Conservation (phyloP, 2,888 invertebrate genomes). For the Campoletis raptor region DNA sequence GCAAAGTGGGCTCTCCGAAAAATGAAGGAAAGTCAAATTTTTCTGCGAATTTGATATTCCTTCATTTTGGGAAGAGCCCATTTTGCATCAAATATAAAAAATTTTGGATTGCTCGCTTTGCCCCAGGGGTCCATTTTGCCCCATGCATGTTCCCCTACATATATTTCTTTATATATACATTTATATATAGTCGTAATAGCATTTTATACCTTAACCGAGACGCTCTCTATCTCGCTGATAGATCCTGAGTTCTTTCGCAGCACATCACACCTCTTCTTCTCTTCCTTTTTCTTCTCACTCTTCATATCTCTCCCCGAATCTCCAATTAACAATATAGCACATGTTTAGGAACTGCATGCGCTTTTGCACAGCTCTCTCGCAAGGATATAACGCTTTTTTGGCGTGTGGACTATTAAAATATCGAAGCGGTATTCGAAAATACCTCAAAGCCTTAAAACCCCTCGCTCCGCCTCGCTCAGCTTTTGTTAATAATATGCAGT, state of each 20-base stretch:
- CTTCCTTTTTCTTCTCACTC: constrained; percentile 31
- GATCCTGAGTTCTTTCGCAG: constrained; percentile 12
- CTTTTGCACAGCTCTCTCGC: constrained; percentile 17
- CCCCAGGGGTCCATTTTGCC: no score
- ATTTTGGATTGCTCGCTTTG: no score
- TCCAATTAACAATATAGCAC: constrained; percentile 64
- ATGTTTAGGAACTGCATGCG: constrained; percentile 53
- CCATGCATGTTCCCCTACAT: not conserved
- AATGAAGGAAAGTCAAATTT: no score
- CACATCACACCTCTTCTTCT: constrained; percentile 57
- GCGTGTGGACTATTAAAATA: constrained; percentile 46
- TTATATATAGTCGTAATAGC: not conserved
- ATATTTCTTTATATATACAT: constrained; percentile 19
- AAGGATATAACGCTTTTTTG: constrained; percentile 35
- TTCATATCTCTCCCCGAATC: constrained; percentile 62
- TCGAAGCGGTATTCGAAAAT: constrained; percentile 42
- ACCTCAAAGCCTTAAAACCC: constrained; percentile 38
- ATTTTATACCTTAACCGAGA: constrained; percentile 38
- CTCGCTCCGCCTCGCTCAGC: not conserved
- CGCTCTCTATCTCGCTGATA: constrained; percentile 35
- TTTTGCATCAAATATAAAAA: no score
- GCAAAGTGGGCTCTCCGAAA: no score
- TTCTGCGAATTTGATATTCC: no score
- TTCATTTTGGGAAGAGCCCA: no score
- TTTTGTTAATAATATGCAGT: not conserved